Base-by-base conservation (phyloP, 92 coral and sea anemone genomes). In the Umimayanthus kanabou region DNA sequence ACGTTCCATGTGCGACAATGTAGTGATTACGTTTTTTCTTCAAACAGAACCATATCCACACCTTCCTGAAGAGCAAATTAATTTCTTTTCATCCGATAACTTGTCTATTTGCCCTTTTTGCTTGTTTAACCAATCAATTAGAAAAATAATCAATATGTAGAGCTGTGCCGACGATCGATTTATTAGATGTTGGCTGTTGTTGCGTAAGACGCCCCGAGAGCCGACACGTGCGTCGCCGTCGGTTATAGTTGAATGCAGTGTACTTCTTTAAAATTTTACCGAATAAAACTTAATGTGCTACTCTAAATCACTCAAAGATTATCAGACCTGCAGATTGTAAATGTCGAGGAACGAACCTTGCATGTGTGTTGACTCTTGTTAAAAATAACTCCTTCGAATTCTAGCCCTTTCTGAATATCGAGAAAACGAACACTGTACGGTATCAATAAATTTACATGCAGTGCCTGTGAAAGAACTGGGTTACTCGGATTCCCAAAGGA, bases 61-160 rank as follows among this genome's bases (percentile, higher is more conserved):
- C 78, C 30, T 83, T 83, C 87, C 87, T 83, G 78, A 73, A 70
- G 71, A 49, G 78, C 53, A 45, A 43, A 22, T 83, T 40, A 66
- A 82, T 40, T 66, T 42, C 66, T 79, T 11, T 50, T 53, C 20
- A 49, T 7, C 14, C 6, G 45, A 80, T 58, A 57, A 16, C 26
- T 55, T n/a, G 25, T 20, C 47, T 18, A 33, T 28, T 80, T 22
- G 69, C 26, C 49, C 70, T 57, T 80, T 29, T 58, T 29, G 47
- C 15, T 55, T 28, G 23, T 58, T 57, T 33, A 79, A 33, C 84
- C 69, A 39, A 57, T 28, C 71, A 53, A 57, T 57, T 55, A 55
- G 71, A 18, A 29, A 57, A 80, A 80, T 49, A 39, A 14, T 15
- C 55, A 76, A 76, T 42, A 9, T 76, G 45, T 28, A 43, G 33